phyloP scores from a whole-genome alignment of 1,140 invertebrate species.

The Oreohelix idahoensis region DNA sequence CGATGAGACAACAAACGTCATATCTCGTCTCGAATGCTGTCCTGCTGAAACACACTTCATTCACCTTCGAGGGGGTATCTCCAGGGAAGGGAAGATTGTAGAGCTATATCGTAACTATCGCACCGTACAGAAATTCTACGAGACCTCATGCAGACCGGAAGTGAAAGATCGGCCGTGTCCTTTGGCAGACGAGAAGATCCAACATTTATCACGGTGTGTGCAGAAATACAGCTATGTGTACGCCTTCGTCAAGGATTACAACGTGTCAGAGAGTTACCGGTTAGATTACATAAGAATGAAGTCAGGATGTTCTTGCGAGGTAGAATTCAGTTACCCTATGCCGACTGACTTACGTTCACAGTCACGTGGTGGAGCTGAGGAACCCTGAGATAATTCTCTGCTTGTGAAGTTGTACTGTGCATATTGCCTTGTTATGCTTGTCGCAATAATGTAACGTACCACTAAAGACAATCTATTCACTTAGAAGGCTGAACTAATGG shows the following conservation, averaged over 20 bases:
- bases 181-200: constrained; percentile 82
- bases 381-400: background rate
- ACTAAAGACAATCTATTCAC: too few species aligned
- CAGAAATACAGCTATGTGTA: constrained; percentile 90
- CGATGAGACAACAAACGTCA: background rate
- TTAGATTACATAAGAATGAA: constrained; percentile 87
- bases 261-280: constrained; percentile 77
- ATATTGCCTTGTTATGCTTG: too few species aligned
- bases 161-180: constrained; percentile 83
- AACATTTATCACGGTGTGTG: constrained; percentile 82
- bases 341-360: background rate
- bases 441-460: too few species aligned
- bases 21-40: constrained; percentile 79
- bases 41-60: constrained; percentile 84
- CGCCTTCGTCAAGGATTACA: constrained; percentile 80
- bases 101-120: constrained; percentile 82
- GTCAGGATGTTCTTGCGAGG: constrained; percentile 86
- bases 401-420: too few species aligned
- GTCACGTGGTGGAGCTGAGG: background rate
- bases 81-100: constrained; percentile 81
- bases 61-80: constrained; percentile 83
- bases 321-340: constrained; percentile 63
- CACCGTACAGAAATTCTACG: constrained; percentile 80
- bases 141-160: constrained; percentile 83
- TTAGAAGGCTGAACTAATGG: too few species aligned